Evolutionary conservation across 2,113 vertebrate genomes (phyloP).

Genomic region (Solea senegalensis): DNA sequence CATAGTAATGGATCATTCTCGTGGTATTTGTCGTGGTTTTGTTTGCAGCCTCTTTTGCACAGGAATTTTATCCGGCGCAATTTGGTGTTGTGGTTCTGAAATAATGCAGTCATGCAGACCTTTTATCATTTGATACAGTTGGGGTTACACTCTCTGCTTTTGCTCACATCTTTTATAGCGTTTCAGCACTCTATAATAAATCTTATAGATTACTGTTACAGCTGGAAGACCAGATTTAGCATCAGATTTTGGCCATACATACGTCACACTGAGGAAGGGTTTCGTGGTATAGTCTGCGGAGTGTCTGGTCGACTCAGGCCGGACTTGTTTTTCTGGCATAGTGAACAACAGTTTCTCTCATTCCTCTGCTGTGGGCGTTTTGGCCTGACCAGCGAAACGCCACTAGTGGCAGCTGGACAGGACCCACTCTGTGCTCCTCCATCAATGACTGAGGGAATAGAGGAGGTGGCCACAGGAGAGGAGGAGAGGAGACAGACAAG

Average conservation of each 20-base stretch:
- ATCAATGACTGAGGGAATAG: slow-evolving; percentile 20
- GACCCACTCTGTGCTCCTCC: slow-evolving; percentile 25
- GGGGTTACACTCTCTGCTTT: neutral
- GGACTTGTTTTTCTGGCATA: slow-evolving; percentile 46
- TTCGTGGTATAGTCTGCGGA: slow-evolving; percentile 15
- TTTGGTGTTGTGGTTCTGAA: too few relatives aligned
- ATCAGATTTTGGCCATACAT: neutral
- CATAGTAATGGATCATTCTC: neutral
- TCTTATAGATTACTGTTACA: slow-evolving; percentile 9
- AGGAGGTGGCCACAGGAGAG: slow-evolving; percentile 20
- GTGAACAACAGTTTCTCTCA: slow-evolving; percentile 55
- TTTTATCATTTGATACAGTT: neutral
- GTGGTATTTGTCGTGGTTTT: slow-evolving; percentile 1
- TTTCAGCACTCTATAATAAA: neutral
- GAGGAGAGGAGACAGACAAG: slow-evolving; percentile 26
- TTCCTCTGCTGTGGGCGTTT: slow-evolving; percentile 57
- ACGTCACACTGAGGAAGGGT: neutral
- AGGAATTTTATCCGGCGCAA: neutral
- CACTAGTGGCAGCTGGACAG: slow-evolving; percentile 48
- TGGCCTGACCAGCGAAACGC: slow-evolving; percentile 37
- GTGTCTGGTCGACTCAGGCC: slow-evolving; percentile 25
- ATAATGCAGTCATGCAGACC: neutral
- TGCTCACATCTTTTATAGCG: neutral
- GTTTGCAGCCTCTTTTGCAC: neutral
- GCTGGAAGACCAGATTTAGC: neutral